These are phyloP conservation scores for Drosophila ananassae DNA, from an alignment of 1,140 invertebrate species.

Conservation along the genomic window DNA sequence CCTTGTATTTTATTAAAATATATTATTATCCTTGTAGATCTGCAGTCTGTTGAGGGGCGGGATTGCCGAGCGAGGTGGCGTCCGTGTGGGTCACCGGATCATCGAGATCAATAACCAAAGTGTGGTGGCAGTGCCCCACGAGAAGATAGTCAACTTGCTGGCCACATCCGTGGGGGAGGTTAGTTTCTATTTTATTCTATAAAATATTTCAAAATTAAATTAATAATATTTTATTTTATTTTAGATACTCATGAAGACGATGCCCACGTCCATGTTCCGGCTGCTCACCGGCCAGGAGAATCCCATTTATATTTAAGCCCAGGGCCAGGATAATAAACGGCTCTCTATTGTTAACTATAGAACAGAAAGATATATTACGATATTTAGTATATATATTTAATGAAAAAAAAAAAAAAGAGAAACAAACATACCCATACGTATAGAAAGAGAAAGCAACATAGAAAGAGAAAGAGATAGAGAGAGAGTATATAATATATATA, in stretches of 20 bases:
- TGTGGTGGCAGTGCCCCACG: slow-evolving; percentile 99
- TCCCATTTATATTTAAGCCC: slow-evolving; percentile 97
- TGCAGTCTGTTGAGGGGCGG: slow-evolving; percentile 98
- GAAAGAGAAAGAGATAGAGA: slow-evolving; percentile 26
- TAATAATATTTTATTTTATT: slow-evolving; percentile 69
- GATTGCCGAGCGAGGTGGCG: slow-evolving; percentile 98
- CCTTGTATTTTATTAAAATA: not conserved
- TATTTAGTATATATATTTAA: slow-evolving; percentile 42
- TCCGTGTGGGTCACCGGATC: slow-evolving; percentile 98
- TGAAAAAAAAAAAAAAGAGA: not conserved
- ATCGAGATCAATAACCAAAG: slow-evolving; percentile 99
- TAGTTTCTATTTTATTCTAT: slow-evolving; percentile 36
- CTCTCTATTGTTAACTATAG: slow-evolving; percentile 69
- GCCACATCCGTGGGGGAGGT: slow-evolving; percentile 99
- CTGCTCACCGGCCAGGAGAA: slow-evolving; percentile 99
- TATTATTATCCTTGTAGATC: slow-evolving; percentile 87
- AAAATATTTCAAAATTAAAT: not conserved
- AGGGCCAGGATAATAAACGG: slow-evolving; percentile 37
- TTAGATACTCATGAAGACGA: slow-evolving; percentile 99
- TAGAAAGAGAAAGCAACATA: slow-evolving; percentile 21
- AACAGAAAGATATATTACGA: slow-evolving; percentile 38
- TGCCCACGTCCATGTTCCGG: slow-evolving; percentile 99
- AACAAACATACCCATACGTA: slow-evolving; percentile 27
- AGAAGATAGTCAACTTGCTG: slow-evolving; percentile 99
- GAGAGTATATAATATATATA: slow-evolving; percentile 21